Evolutionary conservation across 2,888 invertebrate species (phyloP).

Genomic region (Mystacides longicornis): DNA sequence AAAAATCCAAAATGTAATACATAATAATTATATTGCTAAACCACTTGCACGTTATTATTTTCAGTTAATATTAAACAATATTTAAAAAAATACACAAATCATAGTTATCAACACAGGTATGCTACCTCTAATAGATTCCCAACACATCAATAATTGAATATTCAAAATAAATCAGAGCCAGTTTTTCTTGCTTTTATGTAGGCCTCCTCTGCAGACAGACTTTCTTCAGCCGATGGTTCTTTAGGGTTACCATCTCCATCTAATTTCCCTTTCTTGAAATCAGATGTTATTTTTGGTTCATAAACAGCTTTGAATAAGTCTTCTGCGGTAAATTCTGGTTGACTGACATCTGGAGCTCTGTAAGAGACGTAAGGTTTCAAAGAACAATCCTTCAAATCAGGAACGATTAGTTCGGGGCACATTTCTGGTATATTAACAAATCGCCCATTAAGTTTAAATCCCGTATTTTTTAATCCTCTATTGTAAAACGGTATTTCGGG

Average conservation of each 20-base stretch:
- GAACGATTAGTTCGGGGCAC: slow-evolving; percentile 88
- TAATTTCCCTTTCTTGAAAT: slow-evolving; percentile 65
- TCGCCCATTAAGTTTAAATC: slow-evolving; percentile 39
- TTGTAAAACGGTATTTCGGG: slow-evolving; percentile 61
- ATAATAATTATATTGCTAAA: no score
- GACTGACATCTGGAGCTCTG: slow-evolving; percentile 62
- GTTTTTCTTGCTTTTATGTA: slow-evolving; percentile 60
- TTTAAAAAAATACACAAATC: no score
- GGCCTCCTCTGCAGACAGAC: slow-evolving; percentile 65
- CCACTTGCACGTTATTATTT: no score
- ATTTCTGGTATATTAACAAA: slow-evolving; percentile 71
- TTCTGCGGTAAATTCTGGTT: slow-evolving; percentile 75
- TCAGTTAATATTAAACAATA: no score
- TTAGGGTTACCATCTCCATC: slow-evolving; percentile 59
- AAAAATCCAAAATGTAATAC: no score
- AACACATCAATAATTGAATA: no score
- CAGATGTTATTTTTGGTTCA: slow-evolving; percentile 66
- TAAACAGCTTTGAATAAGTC: slow-evolving; percentile 79
- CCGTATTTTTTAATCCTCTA: slow-evolving; percentile 62
- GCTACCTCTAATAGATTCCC: no score
- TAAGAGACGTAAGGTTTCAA: slow-evolving; percentile 95
- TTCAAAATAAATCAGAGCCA: slow-evolving; percentile 69
- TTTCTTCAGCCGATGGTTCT: slow-evolving; percentile 67
- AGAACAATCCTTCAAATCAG: slow-evolving; percentile 73
- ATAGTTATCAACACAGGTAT: no score